Percentiles rank a stretch among this genome's conserved stretches.
These are phyloP conservation scores for Rhagoletis zephyria DNA, from an alignment of 1,140 invertebrate genomes.

Conservation along the genomic window DNA sequence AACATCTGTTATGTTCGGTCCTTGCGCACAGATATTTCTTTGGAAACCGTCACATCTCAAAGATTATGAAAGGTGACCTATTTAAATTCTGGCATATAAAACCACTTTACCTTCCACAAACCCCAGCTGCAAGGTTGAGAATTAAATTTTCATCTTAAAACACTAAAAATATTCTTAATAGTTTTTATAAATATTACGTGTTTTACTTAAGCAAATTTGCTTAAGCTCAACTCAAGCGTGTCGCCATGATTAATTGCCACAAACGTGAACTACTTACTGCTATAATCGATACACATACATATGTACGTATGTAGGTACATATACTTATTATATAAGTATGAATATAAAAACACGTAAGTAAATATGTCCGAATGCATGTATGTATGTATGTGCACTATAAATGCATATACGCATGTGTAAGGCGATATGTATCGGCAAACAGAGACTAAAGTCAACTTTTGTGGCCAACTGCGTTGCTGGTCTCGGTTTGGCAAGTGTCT, in stretches of 20 bases:
- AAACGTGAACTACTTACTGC: neutral
- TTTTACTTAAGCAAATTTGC: neutral
- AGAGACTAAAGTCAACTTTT: neutral
- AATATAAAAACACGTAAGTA: no score
- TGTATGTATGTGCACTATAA: neutral
- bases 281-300: neutral
- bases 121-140: neutral
- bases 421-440: neutral
- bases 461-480: neutral
- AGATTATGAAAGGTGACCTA: no score
- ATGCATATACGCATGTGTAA: neutral
- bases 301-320: neutral
- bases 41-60: no score
- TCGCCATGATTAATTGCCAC: constrained; percentile 11
- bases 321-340: neutral
- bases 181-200: neutral
- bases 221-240: neutral
- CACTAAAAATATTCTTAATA: constrained; percentile 7
- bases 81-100: no score
- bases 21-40: no score
- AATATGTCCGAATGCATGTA: neutral
- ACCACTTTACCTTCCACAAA: neutral
- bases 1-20: no score
- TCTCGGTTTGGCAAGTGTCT: neutral
- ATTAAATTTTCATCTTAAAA: neutral